A percentile compares a stretch with the other conserved stretches of the same genome.
phyloP scores from a whole-genome alignment of 1,140 invertebrate species.

The Sitophilus oryzae region DNA sequence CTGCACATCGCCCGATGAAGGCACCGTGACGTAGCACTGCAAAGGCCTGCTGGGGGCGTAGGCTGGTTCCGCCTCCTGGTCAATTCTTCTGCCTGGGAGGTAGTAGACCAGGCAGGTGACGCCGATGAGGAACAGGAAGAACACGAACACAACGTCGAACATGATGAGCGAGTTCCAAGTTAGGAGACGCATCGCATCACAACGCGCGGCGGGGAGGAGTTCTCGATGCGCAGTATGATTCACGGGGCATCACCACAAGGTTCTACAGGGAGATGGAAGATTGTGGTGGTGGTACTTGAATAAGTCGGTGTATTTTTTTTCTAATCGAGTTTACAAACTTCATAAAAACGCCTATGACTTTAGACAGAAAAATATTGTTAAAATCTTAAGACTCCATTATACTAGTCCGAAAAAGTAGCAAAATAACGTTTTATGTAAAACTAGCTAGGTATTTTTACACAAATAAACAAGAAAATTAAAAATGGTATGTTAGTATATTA shows the following conservation, averaged over 20 bases:
- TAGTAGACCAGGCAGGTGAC: conserved; percentile 76
- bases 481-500: too few relatives aligned
- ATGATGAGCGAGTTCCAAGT: conserved; percentile 78
- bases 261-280: too few relatives aligned
- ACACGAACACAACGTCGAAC: conserved; percentile 80
- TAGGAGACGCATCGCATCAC: conserved; percentile 72
- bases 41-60: conserved; percentile 32
- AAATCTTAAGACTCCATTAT: too few relatives aligned
- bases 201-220: conserved; percentile 44
- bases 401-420: too few relatives aligned
- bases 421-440: too few relatives aligned
- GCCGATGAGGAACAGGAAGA: conserved; percentile 74
- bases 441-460: too few relatives aligned
- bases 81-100: conserved; percentile 53
- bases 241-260: background rate
- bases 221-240: background rate
- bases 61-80: conserved; percentile 22
- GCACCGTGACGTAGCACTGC: conserved; percentile 42
- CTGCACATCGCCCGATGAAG: conserved; percentile 32
- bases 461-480: too few relatives aligned
- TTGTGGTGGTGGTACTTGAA: too few relatives aligned
- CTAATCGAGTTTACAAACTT: too few relatives aligned
- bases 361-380: too few relatives aligned
- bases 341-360: too few relatives aligned
- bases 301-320: too few relatives aligned